Conservation (phyloP, 2,888 invertebrate genomes). For the Lithosia quadra region DNA sequence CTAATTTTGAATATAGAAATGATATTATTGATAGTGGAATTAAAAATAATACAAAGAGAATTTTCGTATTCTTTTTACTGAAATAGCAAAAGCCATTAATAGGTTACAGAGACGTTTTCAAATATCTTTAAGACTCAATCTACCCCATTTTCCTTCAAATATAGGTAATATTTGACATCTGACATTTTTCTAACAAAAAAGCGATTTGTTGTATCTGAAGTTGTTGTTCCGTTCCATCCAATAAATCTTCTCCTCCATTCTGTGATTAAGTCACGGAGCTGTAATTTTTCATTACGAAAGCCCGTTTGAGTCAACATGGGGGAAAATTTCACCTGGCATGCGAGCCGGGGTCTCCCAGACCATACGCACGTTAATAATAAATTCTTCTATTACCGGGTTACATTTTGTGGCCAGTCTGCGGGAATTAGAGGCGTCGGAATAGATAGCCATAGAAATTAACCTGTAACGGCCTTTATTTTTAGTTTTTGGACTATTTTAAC, state of each 20-base stretch:
- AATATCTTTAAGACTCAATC: neutral
- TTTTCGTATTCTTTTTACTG: too few relatives aligned
- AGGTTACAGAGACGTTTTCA: too few relatives aligned
- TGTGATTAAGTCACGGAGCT: slow-evolving; percentile 57
- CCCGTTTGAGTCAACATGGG: slow-evolving; percentile 44
- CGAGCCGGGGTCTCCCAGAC: slow-evolving; percentile 21
- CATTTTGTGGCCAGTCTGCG: slow-evolving; percentile 24
- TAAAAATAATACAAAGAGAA: too few relatives aligned
- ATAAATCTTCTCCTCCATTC: slow-evolving; percentile 49
- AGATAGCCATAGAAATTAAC: slow-evolving; percentile 10
- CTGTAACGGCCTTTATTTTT: slow-evolving; percentile 13
- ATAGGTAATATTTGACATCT: neutral
- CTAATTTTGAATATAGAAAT: too few relatives aligned
- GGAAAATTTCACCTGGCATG: slow-evolving; percentile 52
- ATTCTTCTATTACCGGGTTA: slow-evolving; percentile 43
- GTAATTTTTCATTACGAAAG: slow-evolving; percentile 69
- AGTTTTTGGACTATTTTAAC: neutral
- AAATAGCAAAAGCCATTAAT: too few relatives aligned
- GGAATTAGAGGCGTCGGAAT: slow-evolving; percentile 22
- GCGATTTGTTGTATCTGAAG: slow-evolving; percentile 39
- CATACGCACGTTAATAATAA: slow-evolving; percentile 42
- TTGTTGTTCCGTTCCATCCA: slow-evolving; percentile 39
- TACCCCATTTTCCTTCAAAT: slow-evolving; percentile 9
- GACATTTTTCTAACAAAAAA: slow-evolving; percentile 31
- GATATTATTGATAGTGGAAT: too few relatives aligned